Evolutionary conservation across 2,113 vertebrate genomes (phyloP), one percentile per base, ranked within the genome.

Genomic region (Pseudopodoces humilis): DNA sequence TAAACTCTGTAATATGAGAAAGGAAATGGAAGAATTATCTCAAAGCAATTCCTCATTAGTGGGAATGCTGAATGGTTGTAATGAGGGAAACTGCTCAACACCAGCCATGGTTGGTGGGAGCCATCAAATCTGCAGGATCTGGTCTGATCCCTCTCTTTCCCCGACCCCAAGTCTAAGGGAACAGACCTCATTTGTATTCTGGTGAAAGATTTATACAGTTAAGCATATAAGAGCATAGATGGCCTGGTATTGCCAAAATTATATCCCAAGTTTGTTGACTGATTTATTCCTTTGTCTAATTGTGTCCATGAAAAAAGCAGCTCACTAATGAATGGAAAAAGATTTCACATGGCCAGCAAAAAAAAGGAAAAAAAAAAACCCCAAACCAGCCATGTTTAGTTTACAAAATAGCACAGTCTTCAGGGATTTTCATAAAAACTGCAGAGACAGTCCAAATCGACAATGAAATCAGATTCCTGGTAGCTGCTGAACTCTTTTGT

Each of bases 201-300:
- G 95, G 37, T 92, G 94, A 93, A 92, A 96, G 95, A 96, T 96
- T 96, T 93, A 95, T 62, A 64, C 25, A 70, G 79, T 83, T 72
- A 81, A 96, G 80, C 76, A 95, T 95, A 75, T 86, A 90, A 83
- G 37, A 84, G 50, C 71, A 59, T 72, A 86, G 67, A 81, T 6
- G 0, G 90, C 18, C 25, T 7, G 4, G 27, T 90, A 92, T 75
- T 90, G 83, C 90, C 88, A 97, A 93, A 97, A 86, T 79, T 94
- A 93, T 41, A 77, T 94, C 83, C 77, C 60, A 39, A 68, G 49
- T 90, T 94, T 90, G 88, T 79, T 94, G 93, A 96, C 93, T 94
- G 95, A 96, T 97, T 96, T 97, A 95, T 97, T 92, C 83, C 55
- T 90, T 95, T 97, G 86, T 96, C 83, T 97, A 95, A 96, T 88